These are phyloP conservation scores for Heterodera filipjevi DNA, from an alignment of 2,888 invertebrate species.

Conservation along the genomic window DNA sequence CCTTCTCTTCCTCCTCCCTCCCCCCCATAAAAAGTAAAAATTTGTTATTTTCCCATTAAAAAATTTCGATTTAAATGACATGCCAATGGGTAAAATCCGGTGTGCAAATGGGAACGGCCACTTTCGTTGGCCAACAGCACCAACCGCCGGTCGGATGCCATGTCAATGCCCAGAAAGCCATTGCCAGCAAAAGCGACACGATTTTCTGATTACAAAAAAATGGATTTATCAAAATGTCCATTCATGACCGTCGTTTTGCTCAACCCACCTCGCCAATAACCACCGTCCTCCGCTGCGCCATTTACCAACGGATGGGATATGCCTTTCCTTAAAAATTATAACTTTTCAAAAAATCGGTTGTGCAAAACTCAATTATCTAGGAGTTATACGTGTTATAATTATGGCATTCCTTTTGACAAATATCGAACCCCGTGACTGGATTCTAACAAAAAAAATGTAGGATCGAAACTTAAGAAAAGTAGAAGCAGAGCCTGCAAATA, in stretches of 20 bases:
- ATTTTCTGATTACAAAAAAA: not conserved
- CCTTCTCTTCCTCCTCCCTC: no score
- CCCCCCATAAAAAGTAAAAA: no score
- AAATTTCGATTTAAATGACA: no score
- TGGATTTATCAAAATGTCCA: not conserved
- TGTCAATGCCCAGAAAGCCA: constrained; percentile 56
- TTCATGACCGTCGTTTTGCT: not conserved
- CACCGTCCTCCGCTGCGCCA: not conserved
- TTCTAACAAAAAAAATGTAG: no score
- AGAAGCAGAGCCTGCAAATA: no score
- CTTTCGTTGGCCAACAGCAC: constrained; percentile 26
- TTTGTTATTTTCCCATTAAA: no score
- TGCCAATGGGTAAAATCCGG: constrained; percentile 27
- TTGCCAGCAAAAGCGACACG: constrained; percentile 56
- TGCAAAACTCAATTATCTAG: no score
- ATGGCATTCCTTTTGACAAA: no score
- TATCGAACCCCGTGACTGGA: no score
- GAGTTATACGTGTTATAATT: no score
- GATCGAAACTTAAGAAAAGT: no score
- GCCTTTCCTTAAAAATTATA: not conserved
- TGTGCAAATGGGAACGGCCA: constrained; percentile 13
- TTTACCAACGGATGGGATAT: constrained; percentile 1
- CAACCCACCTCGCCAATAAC: not conserved
- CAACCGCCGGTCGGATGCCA: constrained; percentile 33
- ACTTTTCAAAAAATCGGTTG: no score